Evolutionary conservation across 2,797 vertebrate genomes (phyloP), one percentile per base, ranked within the genome.

Genomic region (Poeciliopsis paucimaculata): DNA sequence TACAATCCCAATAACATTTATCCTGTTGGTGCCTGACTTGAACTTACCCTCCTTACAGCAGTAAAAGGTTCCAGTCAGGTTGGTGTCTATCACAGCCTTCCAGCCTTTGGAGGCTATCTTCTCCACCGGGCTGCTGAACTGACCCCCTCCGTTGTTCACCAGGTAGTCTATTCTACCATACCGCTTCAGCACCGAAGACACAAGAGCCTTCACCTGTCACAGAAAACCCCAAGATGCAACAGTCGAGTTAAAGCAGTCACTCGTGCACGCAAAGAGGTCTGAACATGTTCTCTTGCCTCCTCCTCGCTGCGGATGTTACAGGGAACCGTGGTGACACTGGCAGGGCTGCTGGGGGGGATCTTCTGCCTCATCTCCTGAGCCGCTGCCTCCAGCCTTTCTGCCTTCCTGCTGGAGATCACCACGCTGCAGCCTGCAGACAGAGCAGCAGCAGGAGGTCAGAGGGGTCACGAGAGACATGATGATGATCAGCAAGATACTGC

Each of bases 121-220:
- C 82, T 97, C 97, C 53, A 84, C 80, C 1, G 94, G 95, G 88
- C 96, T 96, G 0, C 57, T 28, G 77, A 98, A 99, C 87, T 99
- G 98, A 2, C 98, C 98, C 7, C 98, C 98, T 75, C 96, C 98
- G 0, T 99, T 99, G 92, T 99, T 99, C 53, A 99, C 97, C 88
- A 99, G 91, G 82, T 97, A 99, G 91, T 98, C 95, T 72, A 99
- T 97, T 76, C 93, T 95, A 3, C 91, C 97, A 5, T 96, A 92
- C 72, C 85, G 83, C 77, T 92, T 92, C 88, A 99, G 86, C 0
- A 97, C 97, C 0, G 96, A 94, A 7, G 95, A 96, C 71, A 99
- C 88, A 72, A 99, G 93, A 70, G 84, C 90, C 88, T 96, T 96
- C 78, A 99, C 98, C 98, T 99, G 91, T 31, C 20, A 51, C 45